Evolutionary conservation across 2,113 vertebrate species (phyloP).

Genomic region (Podarcis muralis): DNA sequence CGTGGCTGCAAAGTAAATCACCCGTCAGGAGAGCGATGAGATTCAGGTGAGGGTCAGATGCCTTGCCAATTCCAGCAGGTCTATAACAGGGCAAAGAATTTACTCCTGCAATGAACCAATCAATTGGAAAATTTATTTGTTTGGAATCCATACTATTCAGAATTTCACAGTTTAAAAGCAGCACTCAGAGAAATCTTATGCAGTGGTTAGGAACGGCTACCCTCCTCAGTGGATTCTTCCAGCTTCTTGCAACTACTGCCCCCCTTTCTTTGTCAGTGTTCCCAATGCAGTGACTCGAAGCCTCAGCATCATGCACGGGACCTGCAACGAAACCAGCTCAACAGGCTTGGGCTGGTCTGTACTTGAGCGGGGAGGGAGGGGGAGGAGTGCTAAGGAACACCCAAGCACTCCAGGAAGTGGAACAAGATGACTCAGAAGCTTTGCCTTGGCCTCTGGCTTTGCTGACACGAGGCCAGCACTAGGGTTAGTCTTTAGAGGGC

Average conservation of each 20-base stretch:
- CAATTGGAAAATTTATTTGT: no score
- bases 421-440: slow-evolving; percentile 37
- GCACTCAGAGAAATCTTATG: neutral
- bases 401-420: neutral
- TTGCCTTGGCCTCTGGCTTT: neutral
- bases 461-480: neutral
- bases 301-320: neutral
- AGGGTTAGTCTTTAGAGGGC: neutral
- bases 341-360: slow-evolving; percentile 17
- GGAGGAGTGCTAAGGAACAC: neutral
- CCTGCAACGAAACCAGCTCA: neutral
- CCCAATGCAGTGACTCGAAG: neutral
- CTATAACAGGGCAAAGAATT: no score
- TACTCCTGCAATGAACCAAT: no score
- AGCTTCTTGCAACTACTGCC: neutral
- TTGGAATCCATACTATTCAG: no score
- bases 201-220: no score
- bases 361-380: neutral
- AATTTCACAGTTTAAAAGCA: neutral
- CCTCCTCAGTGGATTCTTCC: accelerated
- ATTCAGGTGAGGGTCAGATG: no score
- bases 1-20: no score
- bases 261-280: neutral
- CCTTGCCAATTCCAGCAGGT: no score
- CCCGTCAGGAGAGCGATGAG: no score